Base-by-base conservation (phyloP, 2,113 vertebrate genomes). In the Elanus axillaris region DNA sequence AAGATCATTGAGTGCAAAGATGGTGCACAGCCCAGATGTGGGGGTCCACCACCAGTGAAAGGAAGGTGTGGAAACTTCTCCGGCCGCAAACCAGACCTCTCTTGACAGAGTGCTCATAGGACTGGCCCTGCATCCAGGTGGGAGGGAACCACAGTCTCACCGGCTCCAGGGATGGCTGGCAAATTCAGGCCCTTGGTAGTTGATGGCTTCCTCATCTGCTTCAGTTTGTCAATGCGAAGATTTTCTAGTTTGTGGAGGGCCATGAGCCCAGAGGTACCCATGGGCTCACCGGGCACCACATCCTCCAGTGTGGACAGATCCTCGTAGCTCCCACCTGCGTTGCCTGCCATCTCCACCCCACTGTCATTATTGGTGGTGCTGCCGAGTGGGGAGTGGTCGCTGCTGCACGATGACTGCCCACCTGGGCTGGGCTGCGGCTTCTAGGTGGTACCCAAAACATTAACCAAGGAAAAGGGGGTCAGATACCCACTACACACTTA, bases 311-410 rank as follows among this genome's bases (percentile, higher is more conserved):
- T 99, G 25, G 99, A 99, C 95, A 99, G 98, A 90, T 99, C 99
- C 96, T 99, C 99, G 18, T 99, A 98, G 95, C 99, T 99, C 55
- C 99, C 99, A 0, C 99, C 98, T 0, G 99, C 98, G 6, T 99
- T 99, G 22, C 99, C 98, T 4, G 99, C 98, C 99, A 99, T 99
- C 97, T 99, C 99, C 88, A 99, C 99, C 0, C 99, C 99, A 0
- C 99, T 99, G 97, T 99, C 99, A 0, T 99, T 99, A 97, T 99
- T 99, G 97, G 99, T 99, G 83, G 99, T 98, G 45, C 99, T 99
- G 88, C 99, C 99, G 18, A 99, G 98, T 4, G 99, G 99, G 7
- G 99, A 99, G 53, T 98, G 99, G 93, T 99, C 99, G 1, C 99
- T 99, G 98, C 99, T 99, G 98, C 99, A 99, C 3, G 99, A 99